Evolutionary conservation across 2,888 invertebrate genomes (phyloP).

Genomic region (Lasioglossum villosulum): DNA sequence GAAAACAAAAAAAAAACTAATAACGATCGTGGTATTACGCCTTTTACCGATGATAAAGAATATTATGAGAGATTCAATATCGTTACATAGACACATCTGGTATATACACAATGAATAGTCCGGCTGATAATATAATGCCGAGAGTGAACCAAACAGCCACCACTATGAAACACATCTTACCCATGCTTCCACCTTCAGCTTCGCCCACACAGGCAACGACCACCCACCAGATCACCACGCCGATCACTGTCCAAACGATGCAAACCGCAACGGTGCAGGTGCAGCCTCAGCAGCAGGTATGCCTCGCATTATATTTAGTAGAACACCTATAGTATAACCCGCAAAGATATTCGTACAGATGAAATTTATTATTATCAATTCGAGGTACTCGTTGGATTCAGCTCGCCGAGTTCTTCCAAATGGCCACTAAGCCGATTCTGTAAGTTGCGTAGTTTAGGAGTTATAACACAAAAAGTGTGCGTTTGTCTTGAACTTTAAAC

Average conservation of each 20-base stretch:
- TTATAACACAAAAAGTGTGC: no score
- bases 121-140: conserved; percentile 83
- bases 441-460: no score
- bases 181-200: conserved; percentile 84
- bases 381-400: no score
- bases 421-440: no score
- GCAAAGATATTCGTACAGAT: not conserved
- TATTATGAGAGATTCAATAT: conserved; percentile 60
- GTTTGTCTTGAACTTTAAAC: no score
- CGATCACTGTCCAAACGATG: conserved; percentile 84
- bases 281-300: conserved; percentile 72
- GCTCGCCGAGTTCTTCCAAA: no score
- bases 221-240: conserved; percentile 84
- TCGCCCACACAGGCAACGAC: conserved; percentile 84
- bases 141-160: conserved; percentile 73
- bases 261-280: conserved; percentile 77
- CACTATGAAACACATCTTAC: conserved; percentile 85
- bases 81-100: conserved; percentile 80
- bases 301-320: not conserved
- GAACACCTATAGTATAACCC: not conserved
- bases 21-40: conserved; percentile 33
- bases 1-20: conserved; percentile 10
- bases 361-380: no score
- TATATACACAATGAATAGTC: conserved; percentile 85
- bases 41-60: conserved; percentile 37